These are phyloP conservation scores for Manduca sexta DNA, from an alignment of 1,140 invertebrate genomes.

Conservation along the genomic window DNA sequence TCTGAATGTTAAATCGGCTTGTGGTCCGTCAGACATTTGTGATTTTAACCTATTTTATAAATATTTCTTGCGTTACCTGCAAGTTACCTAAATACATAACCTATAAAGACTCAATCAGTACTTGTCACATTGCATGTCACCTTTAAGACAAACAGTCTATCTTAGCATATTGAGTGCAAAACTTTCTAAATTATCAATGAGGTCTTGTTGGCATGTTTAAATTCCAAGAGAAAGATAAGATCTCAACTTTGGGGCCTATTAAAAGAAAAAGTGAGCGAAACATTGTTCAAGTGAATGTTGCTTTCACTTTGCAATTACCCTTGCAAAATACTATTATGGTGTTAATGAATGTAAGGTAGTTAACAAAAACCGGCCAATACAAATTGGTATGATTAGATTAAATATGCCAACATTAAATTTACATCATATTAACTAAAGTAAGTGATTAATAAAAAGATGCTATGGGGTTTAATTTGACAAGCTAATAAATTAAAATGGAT, in stretches of 20 bases:
- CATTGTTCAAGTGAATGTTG: constrained; percentile 24
- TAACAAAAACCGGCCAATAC: no score
- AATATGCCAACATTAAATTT: no score
- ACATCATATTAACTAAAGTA: no score
- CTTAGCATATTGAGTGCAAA: background rate
- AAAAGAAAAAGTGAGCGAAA: background rate
- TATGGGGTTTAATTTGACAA: no score
- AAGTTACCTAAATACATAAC: background rate
- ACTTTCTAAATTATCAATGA: background rate
- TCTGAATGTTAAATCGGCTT: background rate
- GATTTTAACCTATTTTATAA: background rate
- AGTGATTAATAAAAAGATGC: no score
- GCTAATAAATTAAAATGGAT: no score
- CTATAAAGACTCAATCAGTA: no score
- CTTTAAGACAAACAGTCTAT: no score
- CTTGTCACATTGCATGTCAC: no score
- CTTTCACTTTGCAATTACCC: constrained; percentile 28
- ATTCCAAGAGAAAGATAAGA: background rate
- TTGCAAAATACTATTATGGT: background rate
- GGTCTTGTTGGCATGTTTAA: background rate
- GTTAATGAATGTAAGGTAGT: no score
- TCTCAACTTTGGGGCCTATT: background rate
- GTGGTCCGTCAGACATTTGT: background rate
- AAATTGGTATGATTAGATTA: no score
- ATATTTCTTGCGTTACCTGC: background rate